Percentiles rank a stretch among this genome's conserved stretches.
These are phyloP conservation scores for Mola mola DNA, from an alignment of 2,113 vertebrate genomes.

Conservation along the genomic window DNA sequence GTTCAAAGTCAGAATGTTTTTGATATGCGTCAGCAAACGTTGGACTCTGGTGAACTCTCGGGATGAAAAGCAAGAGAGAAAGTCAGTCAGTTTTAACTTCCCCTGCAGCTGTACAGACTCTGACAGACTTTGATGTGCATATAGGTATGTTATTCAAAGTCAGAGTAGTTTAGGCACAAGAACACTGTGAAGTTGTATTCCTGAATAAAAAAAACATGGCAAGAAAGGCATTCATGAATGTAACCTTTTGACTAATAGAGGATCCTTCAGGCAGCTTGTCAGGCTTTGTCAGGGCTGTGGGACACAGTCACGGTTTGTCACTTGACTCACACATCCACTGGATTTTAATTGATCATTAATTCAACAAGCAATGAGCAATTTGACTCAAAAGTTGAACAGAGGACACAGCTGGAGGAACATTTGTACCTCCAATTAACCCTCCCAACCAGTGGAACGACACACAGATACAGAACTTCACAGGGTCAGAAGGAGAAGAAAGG, in stretches of 20 bases:
- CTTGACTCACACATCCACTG: constrained; percentile 5
- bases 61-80: constrained; percentile 11
- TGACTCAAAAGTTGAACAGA: constrained; percentile 21
- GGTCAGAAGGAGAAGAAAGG: neutral
- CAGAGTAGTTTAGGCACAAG: constrained; percentile 9
- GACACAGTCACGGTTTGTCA: constrained; percentile 30
- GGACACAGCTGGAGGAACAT: constrained; percentile 20
- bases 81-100: constrained; percentile 15
- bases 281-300: constrained; percentile 24
- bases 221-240: constrained; percentile 47
- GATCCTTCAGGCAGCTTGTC: constrained; percentile 28
- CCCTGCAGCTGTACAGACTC: constrained; percentile 6
- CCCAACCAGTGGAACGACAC: neutral
- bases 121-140: constrained; percentile 32
- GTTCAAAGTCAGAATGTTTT: neutral
- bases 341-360: constrained; percentile 65
- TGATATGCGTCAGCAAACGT: constrained; percentile 22
- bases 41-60: neutral
- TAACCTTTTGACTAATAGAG: constrained; percentile 31
- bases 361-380: constrained; percentile 6
- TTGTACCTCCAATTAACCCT: constrained; percentile 57
- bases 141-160: constrained; percentile 20
- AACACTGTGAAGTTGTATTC: constrained; percentile 25
- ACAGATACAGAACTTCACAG: constrained; percentile 24
- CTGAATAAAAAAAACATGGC: constrained; percentile 18